Evolutionary conservation across 2,888 invertebrate species (phyloP).

Genomic region (Cylindroiulus punctatus): DNA sequence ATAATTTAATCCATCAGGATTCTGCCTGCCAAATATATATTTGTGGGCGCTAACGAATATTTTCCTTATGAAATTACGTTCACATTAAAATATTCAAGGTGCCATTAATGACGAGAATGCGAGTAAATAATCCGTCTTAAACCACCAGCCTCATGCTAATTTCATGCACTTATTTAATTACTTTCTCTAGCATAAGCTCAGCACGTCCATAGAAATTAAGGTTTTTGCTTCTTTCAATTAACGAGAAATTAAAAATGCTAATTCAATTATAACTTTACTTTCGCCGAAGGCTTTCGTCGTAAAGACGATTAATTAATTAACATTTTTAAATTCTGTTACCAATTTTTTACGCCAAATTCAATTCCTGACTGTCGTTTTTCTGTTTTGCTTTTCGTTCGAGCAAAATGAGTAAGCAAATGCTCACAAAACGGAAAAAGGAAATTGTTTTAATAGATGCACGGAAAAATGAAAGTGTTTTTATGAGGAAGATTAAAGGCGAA

Average conservation of each 20-base stretch:
- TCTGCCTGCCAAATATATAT: background rate
- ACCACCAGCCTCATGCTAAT: background rate
- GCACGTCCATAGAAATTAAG: background rate
- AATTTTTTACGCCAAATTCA: background rate
- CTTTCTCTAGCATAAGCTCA: slow-evolving; percentile 19
- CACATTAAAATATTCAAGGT: background rate
- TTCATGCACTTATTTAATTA: slow-evolving; percentile 19
- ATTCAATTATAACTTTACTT: slow-evolving; percentile 17
- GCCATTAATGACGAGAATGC: background rate
- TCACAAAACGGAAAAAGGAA: background rate
- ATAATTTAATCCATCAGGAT: no score
- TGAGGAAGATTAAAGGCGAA: no score
- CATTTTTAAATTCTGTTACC: background rate
- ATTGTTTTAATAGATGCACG: no score
- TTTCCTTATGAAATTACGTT: background rate
- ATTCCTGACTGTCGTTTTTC: background rate
- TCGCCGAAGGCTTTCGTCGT: slow-evolving; percentile 25
- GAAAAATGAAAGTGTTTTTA: no score
- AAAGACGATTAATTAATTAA: slow-evolving; percentile 39
- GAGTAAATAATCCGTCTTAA: slow-evolving; percentile 9
- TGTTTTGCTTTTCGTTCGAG: background rate
- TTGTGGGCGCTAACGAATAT: background rate
- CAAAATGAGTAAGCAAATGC: slow-evolving; percentile 20
- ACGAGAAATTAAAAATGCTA: slow-evolving; percentile 39
- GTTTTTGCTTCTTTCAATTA: slow-evolving; percentile 22